A percentile compares a stretch with the other conserved stretches of the same genome.
Conservation (phyloP, 2,797 vertebrate species). For the Smutsia gigantea region DNA sequence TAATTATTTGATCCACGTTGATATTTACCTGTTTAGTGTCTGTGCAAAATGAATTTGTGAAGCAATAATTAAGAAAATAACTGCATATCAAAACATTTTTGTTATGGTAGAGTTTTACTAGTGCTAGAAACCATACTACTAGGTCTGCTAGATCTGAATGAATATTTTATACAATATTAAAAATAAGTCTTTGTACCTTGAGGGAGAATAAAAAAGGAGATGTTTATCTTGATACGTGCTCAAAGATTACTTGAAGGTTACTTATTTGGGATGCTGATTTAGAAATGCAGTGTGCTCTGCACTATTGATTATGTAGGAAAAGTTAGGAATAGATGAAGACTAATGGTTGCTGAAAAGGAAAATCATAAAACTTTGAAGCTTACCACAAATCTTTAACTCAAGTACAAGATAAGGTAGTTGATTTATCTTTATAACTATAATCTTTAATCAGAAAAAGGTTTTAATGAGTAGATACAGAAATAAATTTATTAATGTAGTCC, state of each 20-base stretch:
- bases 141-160: neutral
- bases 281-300: neutral
- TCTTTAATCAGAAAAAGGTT: neutral
- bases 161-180: neutral
- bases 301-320: neutral
- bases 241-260: neutral
- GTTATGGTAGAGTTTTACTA: neutral
- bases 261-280: constrained; percentile 4
- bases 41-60: neutral
- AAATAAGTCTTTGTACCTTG: neutral
- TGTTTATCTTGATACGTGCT: neutral
- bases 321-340: neutral
- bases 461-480: neutral
- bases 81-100: neutral
- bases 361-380: neutral
- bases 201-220: neutral
- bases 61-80: neutral
- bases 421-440: neutral
- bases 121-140: neutral
- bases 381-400: neutral
- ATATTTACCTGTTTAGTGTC: neutral
- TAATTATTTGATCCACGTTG: constrained; percentile 9
- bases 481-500: neutral
- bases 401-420: neutral
- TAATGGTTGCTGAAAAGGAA: neutral